phyloP scores from a whole-genome alignment of 2,113 vertebrate species.

The Malaclemys terrapin region DNA sequence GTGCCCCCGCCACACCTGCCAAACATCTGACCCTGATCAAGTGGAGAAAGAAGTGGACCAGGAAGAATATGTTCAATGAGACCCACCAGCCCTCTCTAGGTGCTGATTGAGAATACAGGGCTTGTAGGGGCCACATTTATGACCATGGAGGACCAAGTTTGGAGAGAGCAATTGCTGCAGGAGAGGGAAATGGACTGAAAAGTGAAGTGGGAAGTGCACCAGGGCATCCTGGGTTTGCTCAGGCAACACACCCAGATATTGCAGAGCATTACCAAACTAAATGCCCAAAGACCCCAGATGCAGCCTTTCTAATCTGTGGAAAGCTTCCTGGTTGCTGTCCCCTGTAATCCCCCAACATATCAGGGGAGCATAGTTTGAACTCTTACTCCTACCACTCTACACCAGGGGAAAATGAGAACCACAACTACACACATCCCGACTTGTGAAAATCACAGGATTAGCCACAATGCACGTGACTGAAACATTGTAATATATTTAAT shows the following conservation, averaged over 20 bases:
- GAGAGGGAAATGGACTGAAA: neutral
- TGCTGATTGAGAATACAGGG: neutral
- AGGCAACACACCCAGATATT: neutral
- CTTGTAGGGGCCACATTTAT: neutral
- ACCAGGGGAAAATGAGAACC: no score
- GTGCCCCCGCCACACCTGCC: no score
- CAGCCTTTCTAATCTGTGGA: neutral
- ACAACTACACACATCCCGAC: no score
- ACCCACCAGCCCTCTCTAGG: neutral
- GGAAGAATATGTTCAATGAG: neutral
- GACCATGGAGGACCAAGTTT: neutral
- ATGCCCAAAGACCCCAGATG: neutral
- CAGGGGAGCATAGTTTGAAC: no score
- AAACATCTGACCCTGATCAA: no score
- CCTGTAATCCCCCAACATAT: neutral
- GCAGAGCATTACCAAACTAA: neutral
- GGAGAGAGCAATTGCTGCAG: neutral
- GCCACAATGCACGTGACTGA: no score
- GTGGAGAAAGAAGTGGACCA: no score
- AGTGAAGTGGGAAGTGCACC: neutral
- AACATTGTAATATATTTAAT: no score
- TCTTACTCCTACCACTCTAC: no score
- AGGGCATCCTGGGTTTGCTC: neutral
- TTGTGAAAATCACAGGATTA: no score
- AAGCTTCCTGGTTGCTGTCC: neutral